Evolutionary conservation across 2,113 vertebrate genomes (phyloP).

Genomic region (Nyctereutes procyonoides): DNA sequence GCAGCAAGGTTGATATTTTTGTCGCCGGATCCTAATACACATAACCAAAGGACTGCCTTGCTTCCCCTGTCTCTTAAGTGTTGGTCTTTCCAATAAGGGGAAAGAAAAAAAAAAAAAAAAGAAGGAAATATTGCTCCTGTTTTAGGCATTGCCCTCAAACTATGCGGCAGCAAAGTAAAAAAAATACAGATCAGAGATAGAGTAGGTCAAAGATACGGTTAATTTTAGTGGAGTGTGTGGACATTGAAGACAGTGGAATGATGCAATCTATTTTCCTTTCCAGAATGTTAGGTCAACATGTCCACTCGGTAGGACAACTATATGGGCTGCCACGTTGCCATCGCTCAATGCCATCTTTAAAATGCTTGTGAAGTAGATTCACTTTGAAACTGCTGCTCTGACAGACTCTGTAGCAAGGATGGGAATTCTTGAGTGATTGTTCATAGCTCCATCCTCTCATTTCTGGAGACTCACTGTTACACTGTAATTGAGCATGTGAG

Average conservation of each 20-base stretch:
- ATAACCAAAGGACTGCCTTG: background rate
- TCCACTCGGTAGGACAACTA: background rate
- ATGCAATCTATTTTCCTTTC: background rate
- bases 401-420: background rate
- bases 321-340: too few species aligned
- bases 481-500: background rate
- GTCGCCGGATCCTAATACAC: background rate
- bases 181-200: background rate
- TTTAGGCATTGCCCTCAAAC: conserved; percentile 6
- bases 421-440: background rate
- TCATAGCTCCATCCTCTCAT: background rate
- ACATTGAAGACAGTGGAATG: background rate
- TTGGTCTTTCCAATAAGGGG: background rate
- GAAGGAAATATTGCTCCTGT: background rate
- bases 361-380: too few species aligned
- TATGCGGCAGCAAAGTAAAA: background rate
- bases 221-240: background rate
- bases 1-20: background rate
- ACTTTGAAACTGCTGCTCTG: too few species aligned
- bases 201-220: background rate
- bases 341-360: background rate
- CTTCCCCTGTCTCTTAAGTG: background rate
- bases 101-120: background rate
- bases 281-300: background rate
- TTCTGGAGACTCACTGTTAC: background rate